Percentiles rank a stretch among this genome's conserved stretches.
Evolutionary conservation across 1,140 invertebrate species (phyloP).

Genomic region (Sesamia nonagrioides): DNA sequence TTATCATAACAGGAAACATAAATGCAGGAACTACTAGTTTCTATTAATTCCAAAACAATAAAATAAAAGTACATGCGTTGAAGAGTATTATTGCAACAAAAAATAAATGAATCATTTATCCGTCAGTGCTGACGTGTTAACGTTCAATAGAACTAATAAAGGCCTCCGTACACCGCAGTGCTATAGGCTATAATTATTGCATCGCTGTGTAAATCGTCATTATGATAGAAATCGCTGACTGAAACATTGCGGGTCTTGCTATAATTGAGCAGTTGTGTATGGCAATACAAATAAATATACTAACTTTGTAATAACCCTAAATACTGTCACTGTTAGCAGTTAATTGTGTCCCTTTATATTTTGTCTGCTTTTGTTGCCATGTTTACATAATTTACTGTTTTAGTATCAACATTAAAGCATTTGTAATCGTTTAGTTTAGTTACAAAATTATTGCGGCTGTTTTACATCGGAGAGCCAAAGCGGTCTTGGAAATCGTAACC

Average conservation of each 20-base stretch:
- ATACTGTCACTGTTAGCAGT: conserved; percentile 17
- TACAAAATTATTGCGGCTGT: conserved; percentile 11
- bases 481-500: background rate
- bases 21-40: background rate
- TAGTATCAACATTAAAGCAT: conserved; percentile 24
- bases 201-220: conserved; percentile 46
- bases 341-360: conserved; percentile 43
- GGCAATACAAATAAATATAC: conserved; percentile 30
- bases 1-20: too few species aligned
- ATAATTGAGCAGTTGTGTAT: conserved; percentile 45
- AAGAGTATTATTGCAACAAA: background rate
- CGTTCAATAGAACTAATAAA: conserved; percentile 36
- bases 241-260: conserved; percentile 7
- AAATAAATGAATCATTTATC: conserved; percentile 21
- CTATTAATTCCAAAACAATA: background rate
- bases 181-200: conserved; percentile 37
- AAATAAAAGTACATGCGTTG: background rate
- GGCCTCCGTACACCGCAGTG: background rate
- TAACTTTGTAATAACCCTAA: conserved; percentile 38
- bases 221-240: conserved; percentile 43
- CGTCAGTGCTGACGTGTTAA: conserved; percentile 7
- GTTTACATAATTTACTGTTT: conserved; percentile 34
- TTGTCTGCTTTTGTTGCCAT: conserved; percentile 26
- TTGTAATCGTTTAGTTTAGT: conserved; percentile 27
- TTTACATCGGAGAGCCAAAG: background rate